phyloP scores from a whole-genome alignment of 2,888 invertebrate genomes.

The Morpho helenor region DNA sequence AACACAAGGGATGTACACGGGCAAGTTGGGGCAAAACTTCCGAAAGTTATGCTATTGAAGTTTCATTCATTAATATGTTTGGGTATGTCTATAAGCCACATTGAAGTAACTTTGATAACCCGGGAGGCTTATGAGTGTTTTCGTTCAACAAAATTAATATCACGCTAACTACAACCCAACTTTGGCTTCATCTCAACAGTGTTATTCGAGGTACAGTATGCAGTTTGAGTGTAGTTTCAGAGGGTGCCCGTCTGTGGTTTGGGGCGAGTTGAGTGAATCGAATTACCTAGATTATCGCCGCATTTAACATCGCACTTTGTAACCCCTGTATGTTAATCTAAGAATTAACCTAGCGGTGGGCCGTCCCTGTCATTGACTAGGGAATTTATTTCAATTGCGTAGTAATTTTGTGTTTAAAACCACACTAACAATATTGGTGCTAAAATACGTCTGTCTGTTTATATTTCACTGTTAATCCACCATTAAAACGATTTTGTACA shows the following conservation, averaged over 20 bases:
- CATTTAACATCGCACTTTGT: slow-evolving; percentile 11
- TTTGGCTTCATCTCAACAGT: slow-evolving; percentile 36
- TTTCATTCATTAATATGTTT: not conserved
- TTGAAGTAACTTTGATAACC: slow-evolving; percentile 14
- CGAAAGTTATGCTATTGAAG: not conserved
- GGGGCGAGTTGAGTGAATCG: slow-evolving; percentile 8
- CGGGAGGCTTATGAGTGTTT: slow-evolving; percentile 16
- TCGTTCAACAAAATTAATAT: slow-evolving; percentile 25
- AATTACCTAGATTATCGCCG: slow-evolving; percentile 11
- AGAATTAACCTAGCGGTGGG: slow-evolving; percentile 7
- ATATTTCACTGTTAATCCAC: no score
- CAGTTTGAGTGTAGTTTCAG: slow-evolving; percentile 10
- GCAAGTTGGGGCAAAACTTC: not conserved
- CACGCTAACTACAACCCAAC: slow-evolving; percentile 17
- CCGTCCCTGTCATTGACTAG: slow-evolving; percentile 7
- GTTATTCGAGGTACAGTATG: slow-evolving; percentile 6
- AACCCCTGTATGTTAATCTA: slow-evolving; percentile 8
- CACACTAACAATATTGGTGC: no score
- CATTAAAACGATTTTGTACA: no score
- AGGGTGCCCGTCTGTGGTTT: slow-evolving; percentile 5
- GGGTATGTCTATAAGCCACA: not conserved
- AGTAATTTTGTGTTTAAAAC: not conserved
- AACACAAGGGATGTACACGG: not conserved
- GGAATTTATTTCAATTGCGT: slow-evolving; percentile 9
- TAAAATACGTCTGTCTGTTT: no score